Percentiles rank a stretch among this genome's conserved stretches.
These are phyloP conservation scores for Thymelicus sylvestris DNA, from an alignment of 2,888 invertebrate species.

Conservation along the genomic window DNA sequence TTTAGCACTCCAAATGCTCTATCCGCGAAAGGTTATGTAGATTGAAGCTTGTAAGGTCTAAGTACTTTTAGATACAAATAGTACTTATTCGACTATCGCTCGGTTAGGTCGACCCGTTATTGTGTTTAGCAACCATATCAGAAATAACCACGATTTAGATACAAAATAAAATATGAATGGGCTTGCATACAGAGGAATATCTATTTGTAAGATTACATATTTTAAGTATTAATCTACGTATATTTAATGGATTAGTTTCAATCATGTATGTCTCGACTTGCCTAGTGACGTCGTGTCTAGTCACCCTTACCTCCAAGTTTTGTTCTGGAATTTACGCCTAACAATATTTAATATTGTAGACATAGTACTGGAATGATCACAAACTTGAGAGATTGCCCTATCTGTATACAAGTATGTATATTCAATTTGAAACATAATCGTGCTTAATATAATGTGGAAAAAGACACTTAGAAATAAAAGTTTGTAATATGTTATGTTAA, in stretches of 20 bases:
- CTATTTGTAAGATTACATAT: neutral
- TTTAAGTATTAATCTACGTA: neutral
- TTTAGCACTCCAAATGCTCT: too few relatives aligned
- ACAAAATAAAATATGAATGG: neutral
- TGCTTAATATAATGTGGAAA: neutral
- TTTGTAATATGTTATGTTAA: neutral
- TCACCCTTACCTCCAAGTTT: conserved; percentile 2
- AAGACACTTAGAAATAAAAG: neutral
- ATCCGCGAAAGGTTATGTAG: too few relatives aligned
- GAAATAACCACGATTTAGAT: neutral
- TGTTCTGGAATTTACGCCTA: neutral
- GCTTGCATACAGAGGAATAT: neutral
- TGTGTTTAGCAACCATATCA: neutral
- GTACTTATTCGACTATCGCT: too few relatives aligned
- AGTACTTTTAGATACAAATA: too few relatives aligned
- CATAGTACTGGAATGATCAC: too few relatives aligned
- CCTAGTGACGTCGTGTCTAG: neutral
- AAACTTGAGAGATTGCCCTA: too few relatives aligned
- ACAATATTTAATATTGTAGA: too few relatives aligned
- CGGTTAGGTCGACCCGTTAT: neutral
- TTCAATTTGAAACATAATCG: too few relatives aligned
- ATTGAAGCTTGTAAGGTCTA: too few relatives aligned
- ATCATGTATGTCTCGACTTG: neutral
- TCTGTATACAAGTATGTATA: too few relatives aligned
- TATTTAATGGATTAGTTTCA: neutral